Conservation (phyloP, 2,888 invertebrate species). For the Epinotia ramella region DNA sequence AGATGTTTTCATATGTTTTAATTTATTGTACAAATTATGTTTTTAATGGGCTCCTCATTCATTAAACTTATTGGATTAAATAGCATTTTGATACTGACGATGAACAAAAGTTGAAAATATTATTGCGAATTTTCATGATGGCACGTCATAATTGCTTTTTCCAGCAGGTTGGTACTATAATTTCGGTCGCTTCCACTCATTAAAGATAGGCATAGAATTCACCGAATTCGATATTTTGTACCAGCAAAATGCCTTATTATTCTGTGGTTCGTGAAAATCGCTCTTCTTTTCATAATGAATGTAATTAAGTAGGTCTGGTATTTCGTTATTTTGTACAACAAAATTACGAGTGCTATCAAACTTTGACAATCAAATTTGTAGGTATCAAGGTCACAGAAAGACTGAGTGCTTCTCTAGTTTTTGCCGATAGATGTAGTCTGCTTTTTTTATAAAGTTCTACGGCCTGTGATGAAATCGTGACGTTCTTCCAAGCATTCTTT, state of each 20-base stretch:
- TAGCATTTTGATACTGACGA: neutral
- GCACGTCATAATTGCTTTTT: conserved; percentile 40
- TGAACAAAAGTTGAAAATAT: conserved; percentile 18
- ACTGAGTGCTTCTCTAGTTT: neutral
- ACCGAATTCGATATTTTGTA: conserved; percentile 28
- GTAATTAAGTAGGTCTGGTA: neutral
- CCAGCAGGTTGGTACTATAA: conserved; percentile 39
- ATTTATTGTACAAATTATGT: too few species aligned
- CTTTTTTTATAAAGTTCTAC: too few species aligned
- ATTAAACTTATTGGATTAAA: too few species aligned
- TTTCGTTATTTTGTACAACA: neutral
- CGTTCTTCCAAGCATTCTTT: too few species aligned
- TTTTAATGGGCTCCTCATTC: too few species aligned
- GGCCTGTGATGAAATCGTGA: too few species aligned
- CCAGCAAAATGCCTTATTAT: conserved; percentile 3
- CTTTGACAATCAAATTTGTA: neutral
- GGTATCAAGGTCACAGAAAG: neutral
- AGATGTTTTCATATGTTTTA: too few species aligned
- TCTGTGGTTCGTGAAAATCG: conserved; percentile 3
- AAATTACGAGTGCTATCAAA: neutral
- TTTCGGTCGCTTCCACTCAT: conserved; percentile 32
- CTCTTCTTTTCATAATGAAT: neutral
- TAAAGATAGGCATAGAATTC: conserved; percentile 30
- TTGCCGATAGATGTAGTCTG: too few species aligned
- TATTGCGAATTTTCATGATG: conserved; percentile 21